These are phyloP conservation scores for Lutjanus erythropterus DNA, from an alignment of 2,113 vertebrate species.

Conservation along the genomic window DNA sequence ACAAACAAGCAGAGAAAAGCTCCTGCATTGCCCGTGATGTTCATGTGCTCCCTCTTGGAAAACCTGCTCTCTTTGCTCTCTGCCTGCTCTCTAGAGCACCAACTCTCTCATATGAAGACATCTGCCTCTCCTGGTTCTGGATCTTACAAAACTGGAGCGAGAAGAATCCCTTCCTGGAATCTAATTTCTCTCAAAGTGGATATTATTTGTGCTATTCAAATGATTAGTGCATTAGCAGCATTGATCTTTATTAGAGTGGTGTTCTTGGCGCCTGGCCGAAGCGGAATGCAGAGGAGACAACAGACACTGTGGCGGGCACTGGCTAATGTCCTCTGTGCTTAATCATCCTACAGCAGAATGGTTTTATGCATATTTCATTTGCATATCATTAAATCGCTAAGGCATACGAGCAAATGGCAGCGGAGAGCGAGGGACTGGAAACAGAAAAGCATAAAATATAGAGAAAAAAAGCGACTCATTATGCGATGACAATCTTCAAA, in stretches of 20 bases:
- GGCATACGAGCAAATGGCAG: constrained; percentile 87
- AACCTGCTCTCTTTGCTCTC: constrained; percentile 78
- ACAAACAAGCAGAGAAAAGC: constrained; percentile 87
- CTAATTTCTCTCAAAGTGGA: constrained; percentile 84
- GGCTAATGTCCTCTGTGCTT: constrained; percentile 98
- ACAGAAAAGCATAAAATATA: constrained; percentile 89
- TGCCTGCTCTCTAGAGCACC: constrained; percentile 77
- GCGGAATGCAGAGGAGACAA: constrained; percentile 84
- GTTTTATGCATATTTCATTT: constrained; percentile 99
- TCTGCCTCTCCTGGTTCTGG: constrained; percentile 80
- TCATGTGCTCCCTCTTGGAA: constrained; percentile 82
- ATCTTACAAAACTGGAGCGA: constrained; percentile 85
- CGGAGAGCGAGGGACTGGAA: constrained; percentile 85
- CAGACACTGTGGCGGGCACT: constrained; percentile 86
- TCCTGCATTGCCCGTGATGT: constrained; percentile 82
- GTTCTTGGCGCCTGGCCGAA: constrained; percentile 77
- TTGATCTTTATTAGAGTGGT: constrained; percentile 77
- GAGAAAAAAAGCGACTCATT: constrained; percentile 80
- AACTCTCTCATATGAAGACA: constrained; percentile 79
- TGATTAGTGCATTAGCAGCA: constrained; percentile 79
- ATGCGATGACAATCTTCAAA: constrained; percentile 85
- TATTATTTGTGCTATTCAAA: constrained; percentile 81
- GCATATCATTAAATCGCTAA: constrained; percentile 97
- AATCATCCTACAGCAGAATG: constrained; percentile 99
- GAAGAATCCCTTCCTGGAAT: constrained; percentile 78